Base-by-base conservation (phyloP, 2,113 vertebrate species). In the Chloroceryle aenea region DNA sequence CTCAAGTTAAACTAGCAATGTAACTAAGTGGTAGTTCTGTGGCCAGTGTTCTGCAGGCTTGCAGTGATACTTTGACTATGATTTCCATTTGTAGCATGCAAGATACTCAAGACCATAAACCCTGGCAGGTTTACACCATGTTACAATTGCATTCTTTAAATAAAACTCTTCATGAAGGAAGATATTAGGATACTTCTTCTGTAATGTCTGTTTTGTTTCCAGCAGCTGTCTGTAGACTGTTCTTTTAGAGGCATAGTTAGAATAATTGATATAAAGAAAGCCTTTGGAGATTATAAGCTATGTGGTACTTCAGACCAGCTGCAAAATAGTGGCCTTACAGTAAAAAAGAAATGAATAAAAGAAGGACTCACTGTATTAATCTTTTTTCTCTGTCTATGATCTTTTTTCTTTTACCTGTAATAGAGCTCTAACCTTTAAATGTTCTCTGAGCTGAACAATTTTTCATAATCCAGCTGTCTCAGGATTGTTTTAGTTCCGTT, bases 381-480 rank as follows among this genome's bases (percentile, higher is more conserved):
- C 87, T 97, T 96, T 95, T 74, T 89, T 48, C 64, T 97, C 68
- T 78, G 20, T 91, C 62, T 89, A 29, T 92, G 88, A 92, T 96
- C 73, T 91, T 68, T 94, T 92, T 95, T 93, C 84, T 96, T 88
- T 87, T 86, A 96, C 91, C 94, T 96, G 93, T 98, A 98, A 98
- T 98, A 98, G 98, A 99, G 98, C 98, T 96, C 97, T 99, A 99
- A 99, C 99, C 98, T 99, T 99, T 99, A 98, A 99, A 98, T 98
- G 98, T 98, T 98, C 97, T 97, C 94, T 19, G 93, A 98, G 96
- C 97, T 98, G 95, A 98, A 97, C 97, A 97, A 98, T 99, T 99
- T 98, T 98, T 99, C 98, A 98, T 98, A 97, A 98, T 98, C 97
- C 94, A 92, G 95, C 97, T 98, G 96, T 98, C 98, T 97, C 32